These are phyloP conservation scores for Synanthedon andrenaeformis DNA, from an alignment of 2,888 invertebrate genomes.

Conservation along the genomic window DNA sequence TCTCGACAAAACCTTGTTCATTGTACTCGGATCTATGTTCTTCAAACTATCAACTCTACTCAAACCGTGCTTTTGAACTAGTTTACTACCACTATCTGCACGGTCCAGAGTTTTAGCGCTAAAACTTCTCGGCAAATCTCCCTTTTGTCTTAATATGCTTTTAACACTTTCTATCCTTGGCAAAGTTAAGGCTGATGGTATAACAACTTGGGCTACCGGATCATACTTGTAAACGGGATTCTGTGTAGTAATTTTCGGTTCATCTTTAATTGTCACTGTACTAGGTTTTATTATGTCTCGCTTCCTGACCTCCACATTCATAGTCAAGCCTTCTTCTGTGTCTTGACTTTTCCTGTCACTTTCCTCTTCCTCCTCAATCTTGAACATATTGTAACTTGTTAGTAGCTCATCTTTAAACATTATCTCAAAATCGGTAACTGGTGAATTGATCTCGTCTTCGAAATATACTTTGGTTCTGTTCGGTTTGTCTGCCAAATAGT, in stretches of 20 bases:
- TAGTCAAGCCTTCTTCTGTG: slow-evolving; percentile 53
- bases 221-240: slow-evolving; percentile 52
- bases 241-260: slow-evolving; percentile 53
- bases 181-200: slow-evolving; percentile 43
- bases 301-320: slow-evolving; percentile 51
- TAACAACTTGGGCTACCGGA: slow-evolving; percentile 35
- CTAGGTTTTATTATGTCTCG: slow-evolving; percentile 58
- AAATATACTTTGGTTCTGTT: slow-evolving; percentile 63
- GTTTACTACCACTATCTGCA: slow-evolving; percentile 37
- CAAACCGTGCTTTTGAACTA: slow-evolving; percentile 27
- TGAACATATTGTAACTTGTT: slow-evolving; percentile 52
- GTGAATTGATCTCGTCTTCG: slow-evolving; percentile 61
- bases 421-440: slow-evolving; percentile 64
- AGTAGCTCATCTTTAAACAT: slow-evolving; percentile 66
- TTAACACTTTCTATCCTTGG: slow-evolving; percentile 58
- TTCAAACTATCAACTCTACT: slow-evolving; percentile 60
- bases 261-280: slow-evolving; percentile 56
- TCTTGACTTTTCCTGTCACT: slow-evolving; percentile 43
- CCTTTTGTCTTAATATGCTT: slow-evolving; percentile 43
- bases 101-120: slow-evolving; percentile 49
- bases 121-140: slow-evolving; percentile 41
- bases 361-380: slow-evolving; percentile 63
- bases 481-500: slow-evolving; percentile 47
- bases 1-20: slow-evolving; percentile 51
- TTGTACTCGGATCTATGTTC: slow-evolving; percentile 48